Conservation (phyloP, 2,797 vertebrate species). For the Rhinoraja longicauda region DNA sequence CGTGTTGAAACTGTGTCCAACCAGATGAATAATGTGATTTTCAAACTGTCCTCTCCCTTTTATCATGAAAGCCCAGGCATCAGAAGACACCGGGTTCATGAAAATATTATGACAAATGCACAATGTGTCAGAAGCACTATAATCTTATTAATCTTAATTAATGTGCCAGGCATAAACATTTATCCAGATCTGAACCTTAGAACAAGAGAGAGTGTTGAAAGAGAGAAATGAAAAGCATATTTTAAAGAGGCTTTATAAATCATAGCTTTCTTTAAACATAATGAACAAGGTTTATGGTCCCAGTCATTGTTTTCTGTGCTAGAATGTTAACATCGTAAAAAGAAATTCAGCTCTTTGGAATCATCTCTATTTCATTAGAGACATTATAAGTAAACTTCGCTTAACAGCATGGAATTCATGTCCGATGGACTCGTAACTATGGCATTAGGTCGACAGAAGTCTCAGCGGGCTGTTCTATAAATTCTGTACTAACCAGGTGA, state of each 20-base stretch:
- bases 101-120: not conserved
- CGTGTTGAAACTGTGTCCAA: not conserved
- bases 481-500: too few relatives aligned
- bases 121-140: not conserved
- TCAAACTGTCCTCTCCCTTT: not conserved
- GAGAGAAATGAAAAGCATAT: not conserved
- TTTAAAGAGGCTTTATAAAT: not conserved
- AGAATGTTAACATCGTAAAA: not conserved
- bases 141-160: not conserved
- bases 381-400: not conserved
- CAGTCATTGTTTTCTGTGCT: not conserved
- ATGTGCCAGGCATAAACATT: not conserved
- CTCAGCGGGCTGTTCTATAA: too few relatives aligned
- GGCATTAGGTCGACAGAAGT: not conserved
- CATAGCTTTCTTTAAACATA: not conserved
- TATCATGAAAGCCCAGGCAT: not conserved
- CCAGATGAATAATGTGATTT: not conserved
- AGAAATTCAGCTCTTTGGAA: not conserved
- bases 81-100: not conserved
- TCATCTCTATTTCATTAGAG: not conserved
- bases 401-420: not conserved
- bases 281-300: not conserved
- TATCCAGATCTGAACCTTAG: not conserved
- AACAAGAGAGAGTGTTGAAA: not conserved
- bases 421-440: not conserved